Base-by-base conservation (phyloP, 2,113 vertebrate species). In the Pygoscelis antarcticus region DNA sequence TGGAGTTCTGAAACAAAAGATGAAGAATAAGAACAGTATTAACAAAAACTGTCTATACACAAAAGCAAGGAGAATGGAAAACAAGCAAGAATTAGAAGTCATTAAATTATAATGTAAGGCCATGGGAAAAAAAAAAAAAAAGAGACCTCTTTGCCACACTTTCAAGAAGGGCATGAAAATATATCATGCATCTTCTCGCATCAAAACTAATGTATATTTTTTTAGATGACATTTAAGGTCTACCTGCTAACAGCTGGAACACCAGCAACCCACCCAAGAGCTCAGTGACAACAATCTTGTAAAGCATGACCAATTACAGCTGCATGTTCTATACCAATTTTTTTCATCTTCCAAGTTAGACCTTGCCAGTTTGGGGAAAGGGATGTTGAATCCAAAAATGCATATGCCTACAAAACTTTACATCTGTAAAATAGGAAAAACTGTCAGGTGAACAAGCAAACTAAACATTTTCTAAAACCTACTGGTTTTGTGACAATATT, bases 1-100 rank as follows among this genome's bases (percentile, higher is more conserved):
- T 94, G 92, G 84, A 93, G 70, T 64, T 97, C 96, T 96, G 96
- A 96, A 97, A 97, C 89, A 97, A 97, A 97, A 97, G 91, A 97
- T 93, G 91, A 91, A 97, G 91, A 97, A 97, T 93, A 96, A 97
- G 95, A 96, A 92, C 52, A 97, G 91, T 65, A 92, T 96, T 97
- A 97, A 96, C 91, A 92, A 93, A 93, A 95, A 74, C n/a, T 4
- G 16, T 51, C 85, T 70, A 7, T 6, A 90, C 55, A 89, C 32
- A 83, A 95, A 90, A 88, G 88, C 77, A 91, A 89, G 51, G 57
- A 95, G 77, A 94, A 95, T 7, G 96, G 90, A 80, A 93, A 92
- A 86, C 47, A 88, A 87, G 52, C 49, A 76, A 89, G 90, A 78
- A 65, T 87, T 80, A 83, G 51, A 79, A 72, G 30, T 61, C 38